Conservation (phyloP, 2,888 invertebrate genomes). For the Ischnura elegans region DNA sequence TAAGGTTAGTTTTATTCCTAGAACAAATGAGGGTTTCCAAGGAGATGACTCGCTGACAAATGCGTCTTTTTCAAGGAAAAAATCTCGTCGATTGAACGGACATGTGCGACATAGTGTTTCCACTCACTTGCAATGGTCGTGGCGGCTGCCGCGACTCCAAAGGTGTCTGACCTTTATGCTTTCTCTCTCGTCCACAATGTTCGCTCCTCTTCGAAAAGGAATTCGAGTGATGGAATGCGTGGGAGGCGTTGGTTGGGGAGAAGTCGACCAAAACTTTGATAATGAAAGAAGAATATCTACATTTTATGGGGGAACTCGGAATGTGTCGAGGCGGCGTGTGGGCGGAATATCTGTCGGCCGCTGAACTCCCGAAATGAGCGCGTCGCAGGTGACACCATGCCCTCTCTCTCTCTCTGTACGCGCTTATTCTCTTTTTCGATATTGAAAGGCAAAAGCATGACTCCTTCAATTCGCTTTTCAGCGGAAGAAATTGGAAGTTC, state of each 20-base stretch:
- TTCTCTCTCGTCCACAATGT: neutral
- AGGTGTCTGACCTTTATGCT: neutral
- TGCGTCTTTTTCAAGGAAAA: no score
- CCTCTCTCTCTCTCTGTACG: neutral
- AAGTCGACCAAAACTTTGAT: slow-evolving; percentile 2
- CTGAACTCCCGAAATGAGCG: neutral
- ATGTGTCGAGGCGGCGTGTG: neutral
- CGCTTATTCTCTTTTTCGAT: neutral
- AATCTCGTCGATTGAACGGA: no score
- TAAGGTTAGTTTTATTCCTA: no score
- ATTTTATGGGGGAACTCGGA: neutral
- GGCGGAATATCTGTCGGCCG: neutral
- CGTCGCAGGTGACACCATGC: neutral
- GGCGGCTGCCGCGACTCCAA: neutral
- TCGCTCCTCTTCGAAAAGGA: neutral
- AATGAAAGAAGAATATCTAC: neutral
- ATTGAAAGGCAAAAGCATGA: neutral
- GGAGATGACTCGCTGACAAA: no score
- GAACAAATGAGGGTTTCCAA: no score
- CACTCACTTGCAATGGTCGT: neutral
- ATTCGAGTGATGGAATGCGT: neutral
- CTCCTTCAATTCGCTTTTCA: neutral
- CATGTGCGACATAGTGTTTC: no score
- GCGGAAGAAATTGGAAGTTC: neutral
- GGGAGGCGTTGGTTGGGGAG: neutral